A percentile compares a stretch with the other conserved stretches of the same genome.
Conservation (phyloP, 2,113 vertebrate species). For the Rhizomys pruinosus region DNA sequence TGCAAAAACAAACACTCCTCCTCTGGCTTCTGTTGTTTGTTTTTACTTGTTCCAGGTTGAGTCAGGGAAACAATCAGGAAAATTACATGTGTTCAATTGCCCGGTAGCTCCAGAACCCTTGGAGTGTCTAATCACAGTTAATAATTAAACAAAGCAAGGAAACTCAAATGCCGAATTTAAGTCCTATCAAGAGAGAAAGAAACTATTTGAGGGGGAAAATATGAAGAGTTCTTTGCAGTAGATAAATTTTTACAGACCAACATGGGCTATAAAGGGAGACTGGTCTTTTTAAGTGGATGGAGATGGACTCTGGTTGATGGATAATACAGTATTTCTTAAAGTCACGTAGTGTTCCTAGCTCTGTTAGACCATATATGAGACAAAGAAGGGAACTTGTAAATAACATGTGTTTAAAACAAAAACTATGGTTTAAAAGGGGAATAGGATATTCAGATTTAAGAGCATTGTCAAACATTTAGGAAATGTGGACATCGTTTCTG, state of each 20-base stretch:
- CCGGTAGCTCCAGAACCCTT: slow-evolving; percentile 71
- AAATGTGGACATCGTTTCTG: neutral
- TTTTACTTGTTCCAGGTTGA: slow-evolving; percentile 78
- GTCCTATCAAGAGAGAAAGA: slow-evolving; percentile 66
- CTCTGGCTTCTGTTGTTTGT: slow-evolving; percentile 74
- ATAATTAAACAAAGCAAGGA: slow-evolving; percentile 80
- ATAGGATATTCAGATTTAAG: slow-evolving; percentile 8
- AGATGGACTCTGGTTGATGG: neutral
- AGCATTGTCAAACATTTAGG: neutral
- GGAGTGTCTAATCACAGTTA: slow-evolving; percentile 78
- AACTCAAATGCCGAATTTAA: slow-evolving; percentile 72
- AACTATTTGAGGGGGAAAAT: slow-evolving; percentile 51
- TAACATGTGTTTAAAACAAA: neutral
- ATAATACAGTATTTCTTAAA: neutral
- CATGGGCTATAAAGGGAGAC: slow-evolving; percentile 1
- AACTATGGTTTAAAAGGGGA: slow-evolving; percentile 10
- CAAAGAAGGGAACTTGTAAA: neutral
- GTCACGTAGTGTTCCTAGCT: neutral
- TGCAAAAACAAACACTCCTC: slow-evolving; percentile 72
- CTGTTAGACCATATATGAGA: neutral
- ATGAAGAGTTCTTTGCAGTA: slow-evolving; percentile 38
- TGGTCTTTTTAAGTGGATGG: neutral
- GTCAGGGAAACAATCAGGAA: slow-evolving; percentile 83
- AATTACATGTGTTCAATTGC: slow-evolving; percentile 81
- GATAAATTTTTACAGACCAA: slow-evolving; percentile 43